Evolutionary conservation across 2,797 vertebrate species (phyloP).

Genomic region (Mionectes olivaceus): DNA sequence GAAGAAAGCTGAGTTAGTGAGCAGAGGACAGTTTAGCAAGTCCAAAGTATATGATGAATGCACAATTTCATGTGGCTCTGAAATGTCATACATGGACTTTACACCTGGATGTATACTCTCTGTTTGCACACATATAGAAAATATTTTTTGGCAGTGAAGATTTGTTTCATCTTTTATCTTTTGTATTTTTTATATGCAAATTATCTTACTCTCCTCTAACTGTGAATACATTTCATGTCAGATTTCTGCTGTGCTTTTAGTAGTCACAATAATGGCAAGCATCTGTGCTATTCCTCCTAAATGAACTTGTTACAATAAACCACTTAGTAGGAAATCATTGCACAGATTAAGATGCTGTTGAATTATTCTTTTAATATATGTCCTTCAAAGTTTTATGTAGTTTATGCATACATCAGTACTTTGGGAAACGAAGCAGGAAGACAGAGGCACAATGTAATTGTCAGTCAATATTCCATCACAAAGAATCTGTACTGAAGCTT

Average conservation of each 20-base stretch:
- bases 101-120: neutral
- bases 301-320: neutral
- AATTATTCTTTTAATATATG: neutral
- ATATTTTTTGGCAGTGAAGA: neutral
- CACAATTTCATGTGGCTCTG: neutral
- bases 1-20: neutral
- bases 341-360: neutral
- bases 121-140: neutral
- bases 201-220: neutral
- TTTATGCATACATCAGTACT: neutral
- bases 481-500: neutral
- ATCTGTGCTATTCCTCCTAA: neutral
- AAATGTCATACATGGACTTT: neutral
- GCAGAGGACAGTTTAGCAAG: neutral
- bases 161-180: neutral
- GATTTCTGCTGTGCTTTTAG: neutral
- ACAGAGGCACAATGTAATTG: neutral
- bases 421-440: neutral
- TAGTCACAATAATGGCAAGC: neutral
- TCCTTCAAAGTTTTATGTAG: neutral
- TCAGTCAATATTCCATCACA: neutral
- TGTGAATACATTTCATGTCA: neutral
- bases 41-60: neutral
- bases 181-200: neutral
- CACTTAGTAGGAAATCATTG: neutral